A percentile compares a stretch with the other conserved stretches of the same genome.
These are phyloP conservation scores for Caenorhabditis plicata DNA, from an alignment of 2,888 invertebrate species.

Conservation along the genomic window DNA sequence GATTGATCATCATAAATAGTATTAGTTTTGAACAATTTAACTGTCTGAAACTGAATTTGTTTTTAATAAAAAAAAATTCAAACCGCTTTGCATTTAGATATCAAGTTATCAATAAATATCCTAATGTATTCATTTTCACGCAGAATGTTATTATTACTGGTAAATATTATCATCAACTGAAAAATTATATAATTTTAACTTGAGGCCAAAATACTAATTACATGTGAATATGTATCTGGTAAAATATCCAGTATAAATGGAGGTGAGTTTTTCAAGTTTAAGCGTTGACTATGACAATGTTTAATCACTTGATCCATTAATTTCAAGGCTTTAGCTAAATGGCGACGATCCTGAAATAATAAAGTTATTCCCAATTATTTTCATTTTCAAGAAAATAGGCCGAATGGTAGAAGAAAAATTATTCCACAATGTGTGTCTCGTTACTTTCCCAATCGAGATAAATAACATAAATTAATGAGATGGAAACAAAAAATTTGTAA, in stretches of 20 bases:
- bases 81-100: conserved; percentile 96
- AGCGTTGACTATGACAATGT: conserved; percentile 88
- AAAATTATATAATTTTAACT: conserved; percentile 1
- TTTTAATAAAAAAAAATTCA: not conserved
- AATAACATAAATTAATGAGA: no score
- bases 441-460: no score
- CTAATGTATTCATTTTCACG: conserved; percentile 87
- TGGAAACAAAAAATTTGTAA: no score
- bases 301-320: conserved; percentile 77
- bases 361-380: no score
- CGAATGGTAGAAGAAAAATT: no score
- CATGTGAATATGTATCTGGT: conserved; percentile 95
- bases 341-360: conserved; percentile 55
- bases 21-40: conserved; percentile 83
- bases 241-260: conserved; percentile 98
- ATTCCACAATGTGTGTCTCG: no score
- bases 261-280: conserved; percentile 94
- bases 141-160: conserved; percentile 56
- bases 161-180: conserved; percentile 48
- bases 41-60: conserved; percentile 66
- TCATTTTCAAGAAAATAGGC: no score
- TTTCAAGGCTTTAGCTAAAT: conserved; percentile 54
- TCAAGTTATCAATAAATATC: conserved; percentile 94
- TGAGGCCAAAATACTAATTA: conserved; percentile 3
- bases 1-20: conserved; percentile 90